Evolutionary conservation across 2,113 vertebrate genomes (phyloP).

Genomic region (Beaufortia kweichowensis): DNA sequence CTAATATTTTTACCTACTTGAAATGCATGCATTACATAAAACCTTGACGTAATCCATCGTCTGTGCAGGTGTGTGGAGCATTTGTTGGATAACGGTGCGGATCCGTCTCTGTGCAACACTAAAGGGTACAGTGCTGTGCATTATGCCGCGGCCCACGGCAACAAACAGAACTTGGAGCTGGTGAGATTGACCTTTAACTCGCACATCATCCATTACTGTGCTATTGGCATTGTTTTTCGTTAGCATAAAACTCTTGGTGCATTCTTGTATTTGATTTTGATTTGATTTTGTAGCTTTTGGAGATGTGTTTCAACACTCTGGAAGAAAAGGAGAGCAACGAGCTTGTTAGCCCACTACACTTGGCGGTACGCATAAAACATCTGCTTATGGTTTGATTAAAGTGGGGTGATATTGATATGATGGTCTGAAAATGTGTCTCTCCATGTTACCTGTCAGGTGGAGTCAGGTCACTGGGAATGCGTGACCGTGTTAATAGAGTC

Average conservation of each 20-base stretch:
- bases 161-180: slow-evolving; percentile 95
- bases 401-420: no score
- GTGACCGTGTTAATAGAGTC: slow-evolving; percentile 47
- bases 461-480: slow-evolving; percentile 53
- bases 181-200: slow-evolving; percentile 68
- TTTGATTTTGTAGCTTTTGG: slow-evolving; percentile 82
- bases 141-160: slow-evolving; percentile 93
- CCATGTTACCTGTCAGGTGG: slow-evolving; percentile 27
- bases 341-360: slow-evolving; percentile 94
- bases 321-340: slow-evolving; percentile 90
- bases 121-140: slow-evolving; percentile 94
- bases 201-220: neutral
- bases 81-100: slow-evolving; percentile 91
- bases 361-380: slow-evolving; percentile 83
- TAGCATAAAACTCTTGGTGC: neutral
- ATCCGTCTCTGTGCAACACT: slow-evolving; percentile 89
- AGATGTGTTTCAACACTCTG: slow-evolving; percentile 95
- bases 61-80: slow-evolving; percentile 88
- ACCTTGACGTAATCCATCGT: neutral
- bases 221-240: neutral
- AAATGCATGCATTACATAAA: neutral
- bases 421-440: neutral
- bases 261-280: neutral
- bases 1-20: neutral
- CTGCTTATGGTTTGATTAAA: neutral